A percentile compares a stretch with the other conserved stretches of the same genome.
phyloP scores from a whole-genome alignment of 2,113 vertebrate species.

The Sinocyclocheilus grahami region DNA sequence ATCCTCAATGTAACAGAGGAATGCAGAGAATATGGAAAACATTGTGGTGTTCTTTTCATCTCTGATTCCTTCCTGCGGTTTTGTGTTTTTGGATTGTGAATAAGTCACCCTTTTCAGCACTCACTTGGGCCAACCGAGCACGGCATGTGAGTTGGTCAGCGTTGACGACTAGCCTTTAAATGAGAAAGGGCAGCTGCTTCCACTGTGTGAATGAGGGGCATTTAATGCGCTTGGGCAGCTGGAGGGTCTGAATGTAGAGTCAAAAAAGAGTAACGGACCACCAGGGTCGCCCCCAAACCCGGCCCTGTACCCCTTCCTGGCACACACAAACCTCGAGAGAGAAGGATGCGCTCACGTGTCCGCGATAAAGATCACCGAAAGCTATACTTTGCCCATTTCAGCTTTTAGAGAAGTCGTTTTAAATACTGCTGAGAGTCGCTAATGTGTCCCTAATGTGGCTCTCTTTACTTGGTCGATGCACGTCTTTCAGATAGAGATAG shows the following conservation, averaged over 20 bases:
- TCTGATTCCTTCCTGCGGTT: neutral
- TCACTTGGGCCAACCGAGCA: conserved; percentile 45
- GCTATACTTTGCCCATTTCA: neutral
- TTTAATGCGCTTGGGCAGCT: conserved; percentile 71
- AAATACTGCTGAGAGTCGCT: conserved; percentile 28
- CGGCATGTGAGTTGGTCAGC: conserved; percentile 48
- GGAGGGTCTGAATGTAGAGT: conserved; percentile 64
- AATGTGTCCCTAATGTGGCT: conserved; percentile 26
- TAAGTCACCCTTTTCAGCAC: conserved; percentile 43
- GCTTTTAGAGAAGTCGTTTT: conserved; percentile 33
- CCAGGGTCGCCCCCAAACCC: conserved; percentile 9
- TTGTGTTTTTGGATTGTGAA: conserved; percentile 35
- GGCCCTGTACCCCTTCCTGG: conserved; percentile 25
- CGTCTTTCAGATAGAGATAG: neutral
- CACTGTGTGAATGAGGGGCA: conserved; percentile 42
- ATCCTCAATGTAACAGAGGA: conserved; percentile 11
- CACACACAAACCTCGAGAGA: conserved; percentile 30
- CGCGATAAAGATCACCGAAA: conserved; percentile 45
- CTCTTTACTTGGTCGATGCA: neutral
- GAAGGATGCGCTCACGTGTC: conserved; percentile 27
- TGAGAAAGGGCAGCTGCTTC: conserved; percentile 49
- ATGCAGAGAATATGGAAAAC: conserved; percentile 3
- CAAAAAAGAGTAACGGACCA: conserved; percentile 38
- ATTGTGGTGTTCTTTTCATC: neutral
- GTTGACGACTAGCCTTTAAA: conserved; percentile 39